Base-by-base conservation (phyloP, 1,140 invertebrate species). In the Drosophila guanche region DNA sequence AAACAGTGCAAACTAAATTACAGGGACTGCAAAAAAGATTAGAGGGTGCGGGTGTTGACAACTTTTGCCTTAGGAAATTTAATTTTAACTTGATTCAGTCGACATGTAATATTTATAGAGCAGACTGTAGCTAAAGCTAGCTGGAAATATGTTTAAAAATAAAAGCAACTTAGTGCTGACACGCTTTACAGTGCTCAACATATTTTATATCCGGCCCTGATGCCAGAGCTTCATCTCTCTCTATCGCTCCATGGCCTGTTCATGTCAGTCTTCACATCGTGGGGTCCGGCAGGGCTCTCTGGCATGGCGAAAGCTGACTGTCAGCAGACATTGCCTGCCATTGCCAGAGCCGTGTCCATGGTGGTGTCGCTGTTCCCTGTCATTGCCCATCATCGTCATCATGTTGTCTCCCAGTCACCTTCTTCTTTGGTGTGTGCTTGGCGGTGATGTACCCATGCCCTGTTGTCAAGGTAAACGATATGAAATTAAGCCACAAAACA, bases 311-410 rank as follows among this genome's bases (percentile, higher is more conserved):
- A 73, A 65, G 61, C 76, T 50, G 71, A 8, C 71, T 86, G 81
- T 80, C 81, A 72, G 50, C 80, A 72, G 56, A 37, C 63, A 40
- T 53, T 57, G 76, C 23, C 72, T 73, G 81, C 61, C 81, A 86
- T 68, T 59, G 74, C 72, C 80, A 73, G 81, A 37, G 70, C 67
- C 73, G 47, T 80, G 74, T 76, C 71, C 76, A 47, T 69, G 78
- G 53, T 43, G 60, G 53, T 55, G 60, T 76, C 60, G 79, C 58
- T 57, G 67, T 72, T 55, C 65, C 57, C 68, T 85, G 80, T 79
- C 80, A 76, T 80, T 79, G 81, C 58, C 68, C 72, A 85, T 84
- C 80, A 84, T 55, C 45, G 58, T 76, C 53, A 45, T 61, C 41
- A 43, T 43, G 66, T 20, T 66, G 45, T 61, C 33, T 27, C 20